Conservation (phyloP, 1,140 invertebrate species). For the Bombus breviceps region DNA sequence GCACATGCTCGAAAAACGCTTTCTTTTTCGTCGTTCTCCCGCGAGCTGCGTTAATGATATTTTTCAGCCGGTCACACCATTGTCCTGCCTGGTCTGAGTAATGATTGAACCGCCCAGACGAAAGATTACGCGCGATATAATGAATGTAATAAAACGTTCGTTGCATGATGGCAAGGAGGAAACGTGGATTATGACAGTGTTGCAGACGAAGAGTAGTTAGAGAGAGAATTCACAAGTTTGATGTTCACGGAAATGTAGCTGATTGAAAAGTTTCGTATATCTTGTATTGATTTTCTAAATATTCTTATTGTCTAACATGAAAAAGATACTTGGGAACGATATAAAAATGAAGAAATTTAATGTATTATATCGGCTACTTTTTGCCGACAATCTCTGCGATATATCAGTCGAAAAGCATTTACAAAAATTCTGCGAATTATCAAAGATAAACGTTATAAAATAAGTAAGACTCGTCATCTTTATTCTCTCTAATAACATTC, state of each 20-base stretch:
- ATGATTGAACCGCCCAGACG: slow-evolving; percentile 11
- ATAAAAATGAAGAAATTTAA: not conserved
- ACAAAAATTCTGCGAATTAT: not conserved
- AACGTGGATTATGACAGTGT: not conserved
- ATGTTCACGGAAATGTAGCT: not conserved
- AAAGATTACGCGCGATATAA: not conserved
- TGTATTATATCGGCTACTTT: not conserved
- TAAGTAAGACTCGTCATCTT: no score
- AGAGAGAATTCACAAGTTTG: not conserved
- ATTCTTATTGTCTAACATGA: not conserved
- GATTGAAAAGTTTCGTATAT: not conserved
- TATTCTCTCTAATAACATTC: not conserved
- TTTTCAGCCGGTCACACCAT: slow-evolving; percentile 24
- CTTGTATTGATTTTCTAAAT: not conserved
- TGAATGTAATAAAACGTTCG: not conserved
- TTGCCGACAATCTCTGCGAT: no score
- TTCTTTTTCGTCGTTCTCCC: slow-evolving; percentile 32
- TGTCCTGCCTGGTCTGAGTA: not conserved
- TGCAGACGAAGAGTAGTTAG: not conserved
- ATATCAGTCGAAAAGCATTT: not conserved
- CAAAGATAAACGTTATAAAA: not conserved
- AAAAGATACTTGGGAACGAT: no score
- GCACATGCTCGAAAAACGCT: slow-evolving; percentile 39
- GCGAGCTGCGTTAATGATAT: slow-evolving; percentile 35
- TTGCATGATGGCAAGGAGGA: not conserved